These are phyloP conservation scores for Serranus cabrilla DNA, from an alignment of 2,797 vertebrate species.

Conservation along the genomic window DNA sequence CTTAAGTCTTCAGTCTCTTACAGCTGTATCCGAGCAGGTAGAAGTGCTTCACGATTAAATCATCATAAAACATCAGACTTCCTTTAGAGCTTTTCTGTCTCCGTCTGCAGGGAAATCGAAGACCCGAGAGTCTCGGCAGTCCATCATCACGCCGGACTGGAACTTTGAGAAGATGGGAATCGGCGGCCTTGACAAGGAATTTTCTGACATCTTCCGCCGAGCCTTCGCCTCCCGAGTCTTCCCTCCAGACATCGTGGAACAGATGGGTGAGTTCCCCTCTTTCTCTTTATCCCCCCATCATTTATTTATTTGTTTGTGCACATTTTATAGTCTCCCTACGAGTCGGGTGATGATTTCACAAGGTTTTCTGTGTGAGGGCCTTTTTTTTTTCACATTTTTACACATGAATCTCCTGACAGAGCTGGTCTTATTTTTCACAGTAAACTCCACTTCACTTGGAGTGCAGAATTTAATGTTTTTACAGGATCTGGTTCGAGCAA, in stretches of 20 bases:
- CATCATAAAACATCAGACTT: neutral
- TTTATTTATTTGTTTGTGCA: slow-evolving; percentile 38
- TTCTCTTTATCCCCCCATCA: neutral
- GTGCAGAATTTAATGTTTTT: no score
- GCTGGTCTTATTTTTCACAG: neutral
- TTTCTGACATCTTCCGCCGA: slow-evolving; percentile 95
- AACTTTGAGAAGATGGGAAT: slow-evolving; percentile 99
- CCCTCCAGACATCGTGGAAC: slow-evolving; percentile 97
- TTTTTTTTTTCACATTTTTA: neutral
- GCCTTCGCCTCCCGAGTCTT: slow-evolving; percentile 98
- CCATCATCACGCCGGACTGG: slow-evolving; percentile 99
- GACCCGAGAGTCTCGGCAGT: slow-evolving; percentile 93
- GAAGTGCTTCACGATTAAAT: neutral
- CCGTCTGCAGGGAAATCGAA: slow-evolving; percentile 90
- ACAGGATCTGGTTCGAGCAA: no score
- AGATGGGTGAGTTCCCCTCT: slow-evolving; percentile 92
- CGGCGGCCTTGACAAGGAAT: slow-evolving; percentile 96
- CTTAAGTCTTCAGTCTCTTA: no score
- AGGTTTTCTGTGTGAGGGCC: neutral
- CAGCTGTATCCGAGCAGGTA: neutral
- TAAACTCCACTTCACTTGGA: no score
- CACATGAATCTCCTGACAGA: neutral
- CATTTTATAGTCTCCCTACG: accelerated
- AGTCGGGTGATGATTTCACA: neutral
- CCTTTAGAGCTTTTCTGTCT: neutral